These are phyloP conservation scores for Leptopilina drosophilae DNA, from an alignment of 2,888 invertebrate genomes.

Conservation along the genomic window DNA sequence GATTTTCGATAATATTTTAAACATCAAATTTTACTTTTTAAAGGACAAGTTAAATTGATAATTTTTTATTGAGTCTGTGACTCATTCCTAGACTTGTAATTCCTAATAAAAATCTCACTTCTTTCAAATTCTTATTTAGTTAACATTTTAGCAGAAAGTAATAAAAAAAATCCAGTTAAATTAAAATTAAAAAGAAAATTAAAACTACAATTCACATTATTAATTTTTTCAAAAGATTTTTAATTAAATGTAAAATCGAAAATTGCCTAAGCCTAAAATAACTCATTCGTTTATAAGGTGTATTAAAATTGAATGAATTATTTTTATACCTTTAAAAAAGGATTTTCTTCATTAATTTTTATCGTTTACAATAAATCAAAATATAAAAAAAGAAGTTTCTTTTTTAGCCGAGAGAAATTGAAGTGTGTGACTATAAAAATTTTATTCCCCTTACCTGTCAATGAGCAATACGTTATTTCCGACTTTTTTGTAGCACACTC, in stretches of 20 bases:
- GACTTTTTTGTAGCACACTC: slow-evolving; percentile 80
- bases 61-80: neutral
- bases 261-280: no score
- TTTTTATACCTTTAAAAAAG: no score
- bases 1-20: neutral
- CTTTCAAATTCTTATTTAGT: neutral
- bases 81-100: neutral
- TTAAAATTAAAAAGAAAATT: no score
- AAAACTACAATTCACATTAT: no score
- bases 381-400: neutral
- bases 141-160: no score
- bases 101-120: neutral
- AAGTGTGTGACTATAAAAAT: slow-evolving; percentile 57
- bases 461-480: slow-evolving; percentile 82
- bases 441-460: slow-evolving; percentile 76
- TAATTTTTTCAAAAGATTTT: no score
- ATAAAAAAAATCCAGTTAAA: no score
- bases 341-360: no score
- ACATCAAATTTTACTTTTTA: slow-evolving; percentile 16
- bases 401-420: neutral
- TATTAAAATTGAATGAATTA: no score
- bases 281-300: no score
- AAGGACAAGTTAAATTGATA: neutral
- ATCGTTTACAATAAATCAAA: no score
- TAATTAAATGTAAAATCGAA: no score